Evolutionary conservation across 2,888 invertebrate genomes (phyloP).

Genomic region (Noctua janthina): DNA sequence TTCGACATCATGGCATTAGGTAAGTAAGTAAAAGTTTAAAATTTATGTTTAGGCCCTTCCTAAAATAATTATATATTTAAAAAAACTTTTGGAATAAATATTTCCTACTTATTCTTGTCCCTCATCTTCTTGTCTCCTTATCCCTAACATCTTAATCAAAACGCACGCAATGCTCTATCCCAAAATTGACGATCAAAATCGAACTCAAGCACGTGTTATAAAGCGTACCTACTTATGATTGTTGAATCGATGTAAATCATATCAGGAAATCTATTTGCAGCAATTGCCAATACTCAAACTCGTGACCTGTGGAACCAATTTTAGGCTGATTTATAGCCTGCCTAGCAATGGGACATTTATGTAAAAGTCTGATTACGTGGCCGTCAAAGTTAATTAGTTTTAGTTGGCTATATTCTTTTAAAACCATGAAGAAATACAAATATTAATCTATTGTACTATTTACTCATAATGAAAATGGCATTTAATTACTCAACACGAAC

Average conservation of each 20-base stretch:
- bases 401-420: background rate
- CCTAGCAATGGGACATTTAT: slow-evolving; percentile 43
- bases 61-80: too few species aligned
- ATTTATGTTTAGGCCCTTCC: background rate
- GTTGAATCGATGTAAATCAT: slow-evolving; percentile 58
- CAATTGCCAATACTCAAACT: slow-evolving; percentile 56
- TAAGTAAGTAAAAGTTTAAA: background rate
- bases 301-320: slow-evolving; percentile 52
- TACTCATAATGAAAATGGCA: background rate
- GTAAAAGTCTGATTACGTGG: slow-evolving; percentile 33
- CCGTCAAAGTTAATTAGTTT: slow-evolving; percentile 28
- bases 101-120: too few species aligned
- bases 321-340: slow-evolving; percentile 55
- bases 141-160: background rate
- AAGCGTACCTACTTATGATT: slow-evolving; percentile 27
- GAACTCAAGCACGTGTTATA: slow-evolving; percentile 29
- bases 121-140: too few species aligned
- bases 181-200: slow-evolving; percentile 4
- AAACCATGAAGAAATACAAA: background rate
- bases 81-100: too few species aligned
- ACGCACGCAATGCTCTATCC: slow-evolving; percentile 5
- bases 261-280: slow-evolving; percentile 61
- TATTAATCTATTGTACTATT: background rate
- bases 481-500: background rate
- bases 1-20: background rate